phyloP scores from a whole-genome alignment of 2,888 invertebrate genomes.

The Girardia tigrina region DNA sequence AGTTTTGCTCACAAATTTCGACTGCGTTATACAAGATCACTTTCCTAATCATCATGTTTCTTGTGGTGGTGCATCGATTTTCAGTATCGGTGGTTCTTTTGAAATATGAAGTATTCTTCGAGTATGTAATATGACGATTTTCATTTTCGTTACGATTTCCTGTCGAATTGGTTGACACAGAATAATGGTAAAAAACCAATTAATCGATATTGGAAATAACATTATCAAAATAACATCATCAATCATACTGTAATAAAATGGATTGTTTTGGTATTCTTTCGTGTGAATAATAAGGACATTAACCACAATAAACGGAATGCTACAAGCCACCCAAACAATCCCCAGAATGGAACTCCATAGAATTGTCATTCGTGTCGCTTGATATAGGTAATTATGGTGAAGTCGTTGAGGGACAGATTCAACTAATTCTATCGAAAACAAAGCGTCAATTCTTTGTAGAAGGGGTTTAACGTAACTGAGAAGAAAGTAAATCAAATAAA shows the following conservation, averaged over 20 bases:
- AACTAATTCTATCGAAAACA: not conserved
- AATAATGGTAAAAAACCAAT: slow-evolving; percentile 14
- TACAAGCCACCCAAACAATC: not conserved
- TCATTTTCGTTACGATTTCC: not conserved
- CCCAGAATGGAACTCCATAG: not conserved
- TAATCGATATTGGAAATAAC: not conserved
- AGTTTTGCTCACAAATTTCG: too few species aligned
- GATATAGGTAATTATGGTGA: not conserved
- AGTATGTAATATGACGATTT: not conserved
- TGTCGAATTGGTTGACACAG: not conserved
- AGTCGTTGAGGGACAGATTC: not conserved
- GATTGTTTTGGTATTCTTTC: not conserved
- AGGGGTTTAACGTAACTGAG: not conserved
- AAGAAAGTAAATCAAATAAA: not conserved
- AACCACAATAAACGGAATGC: not conserved
- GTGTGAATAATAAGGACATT: not conserved
- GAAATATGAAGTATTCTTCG: too few species aligned
- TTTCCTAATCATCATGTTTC: too few species aligned
- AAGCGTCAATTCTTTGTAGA: not conserved
- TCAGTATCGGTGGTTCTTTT: too few species aligned
- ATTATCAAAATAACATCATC: not conserved
- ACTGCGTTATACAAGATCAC: too few species aligned
- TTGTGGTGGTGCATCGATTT: too few species aligned
- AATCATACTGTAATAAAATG: not conserved
- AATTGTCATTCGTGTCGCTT: not conserved